Conservation (phyloP, 2,888 invertebrate species). For the Danaus chrysippus region DNA sequence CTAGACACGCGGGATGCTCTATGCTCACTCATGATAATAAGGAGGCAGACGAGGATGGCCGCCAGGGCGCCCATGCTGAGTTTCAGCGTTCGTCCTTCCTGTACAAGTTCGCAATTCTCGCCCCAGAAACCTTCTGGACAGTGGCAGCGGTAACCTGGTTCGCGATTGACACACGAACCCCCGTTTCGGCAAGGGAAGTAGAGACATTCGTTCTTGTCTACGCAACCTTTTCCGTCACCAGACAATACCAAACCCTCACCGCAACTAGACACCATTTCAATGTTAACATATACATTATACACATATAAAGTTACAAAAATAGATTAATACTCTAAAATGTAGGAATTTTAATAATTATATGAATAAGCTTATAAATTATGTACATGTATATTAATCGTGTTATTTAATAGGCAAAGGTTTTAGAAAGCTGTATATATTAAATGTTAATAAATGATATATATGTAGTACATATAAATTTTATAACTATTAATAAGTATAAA, state of each 20-base stretch:
- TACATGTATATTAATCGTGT: conserved; percentile 24
- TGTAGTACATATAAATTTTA: conserved; percentile 8
- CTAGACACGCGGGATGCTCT: conserved; percentile 47
- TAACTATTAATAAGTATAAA: conserved; percentile 16
- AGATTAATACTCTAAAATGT: conserved; percentile 24
- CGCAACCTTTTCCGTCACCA: conserved; percentile 94
- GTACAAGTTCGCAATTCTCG: conserved; percentile 94
- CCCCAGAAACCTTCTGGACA: conserved; percentile 97
- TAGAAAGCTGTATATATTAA: conserved; percentile 21
- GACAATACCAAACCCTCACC: conserved; percentile 95
- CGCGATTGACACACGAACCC: conserved; percentile 94
- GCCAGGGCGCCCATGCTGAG: conserved; percentile 98
- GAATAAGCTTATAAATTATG: conserved; percentile 26
- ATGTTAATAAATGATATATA: conserved; percentile 14
- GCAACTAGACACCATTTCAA: conserved; percentile 84
- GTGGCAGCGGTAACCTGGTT: conserved; percentile 92
- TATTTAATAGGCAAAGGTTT: conserved; percentile 22
- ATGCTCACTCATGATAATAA: conserved; percentile 97
- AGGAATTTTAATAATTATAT: conserved; percentile 22
- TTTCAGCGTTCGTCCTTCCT: conserved; percentile 96
- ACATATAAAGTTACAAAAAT: conserved; percentile 30
- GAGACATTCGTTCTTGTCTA: conserved; percentile 97
- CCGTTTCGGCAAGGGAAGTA: conserved; percentile 96
- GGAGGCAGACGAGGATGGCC: conserved; percentile 97
- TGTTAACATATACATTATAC: conserved; percentile 41